These are phyloP conservation scores for Pyrrhura leucotis DNA, from an alignment of 2,797 vertebrate species.

Conservation along the genomic window DNA sequence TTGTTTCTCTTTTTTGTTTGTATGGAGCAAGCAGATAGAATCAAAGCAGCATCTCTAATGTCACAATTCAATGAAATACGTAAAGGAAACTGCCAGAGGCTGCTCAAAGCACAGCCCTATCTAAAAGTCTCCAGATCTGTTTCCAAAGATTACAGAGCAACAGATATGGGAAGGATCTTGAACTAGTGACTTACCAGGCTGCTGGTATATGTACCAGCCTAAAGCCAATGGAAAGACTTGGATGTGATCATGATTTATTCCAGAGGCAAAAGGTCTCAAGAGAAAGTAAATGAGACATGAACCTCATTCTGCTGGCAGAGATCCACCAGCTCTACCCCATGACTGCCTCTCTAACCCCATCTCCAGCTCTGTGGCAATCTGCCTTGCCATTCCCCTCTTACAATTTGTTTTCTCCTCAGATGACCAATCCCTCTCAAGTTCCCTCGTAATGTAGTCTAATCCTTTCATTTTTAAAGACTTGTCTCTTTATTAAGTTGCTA, in stretches of 20 bases:
- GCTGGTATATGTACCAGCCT: neutral
- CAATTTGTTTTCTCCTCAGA: neutral
- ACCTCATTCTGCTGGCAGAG: neutral
- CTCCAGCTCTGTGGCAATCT: neutral
- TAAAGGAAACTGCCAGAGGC: neutral
- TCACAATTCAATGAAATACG: neutral
- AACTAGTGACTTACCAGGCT: neutral
- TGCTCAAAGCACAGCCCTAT: neutral
- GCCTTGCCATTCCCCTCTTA: neutral
- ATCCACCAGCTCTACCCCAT: neutral
- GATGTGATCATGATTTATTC: neutral
- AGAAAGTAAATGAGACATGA: neutral
- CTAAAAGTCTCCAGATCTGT: neutral
- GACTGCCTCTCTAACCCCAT: neutral
- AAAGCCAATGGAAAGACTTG: neutral
- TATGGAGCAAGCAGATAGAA: neutral
- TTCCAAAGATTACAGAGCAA: neutral
- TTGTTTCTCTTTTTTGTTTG: neutral
- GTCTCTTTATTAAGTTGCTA: slow-evolving; percentile 9
- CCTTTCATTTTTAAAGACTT: slow-evolving; percentile 43
- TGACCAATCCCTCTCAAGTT: neutral
- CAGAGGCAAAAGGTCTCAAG: neutral
- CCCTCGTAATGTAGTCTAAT: neutral
- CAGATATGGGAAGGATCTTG: neutral
- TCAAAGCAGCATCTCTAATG: neutral